Base-by-base conservation (phyloP, 2,888 invertebrate species). In the Drosophila antonietae region DNA sequence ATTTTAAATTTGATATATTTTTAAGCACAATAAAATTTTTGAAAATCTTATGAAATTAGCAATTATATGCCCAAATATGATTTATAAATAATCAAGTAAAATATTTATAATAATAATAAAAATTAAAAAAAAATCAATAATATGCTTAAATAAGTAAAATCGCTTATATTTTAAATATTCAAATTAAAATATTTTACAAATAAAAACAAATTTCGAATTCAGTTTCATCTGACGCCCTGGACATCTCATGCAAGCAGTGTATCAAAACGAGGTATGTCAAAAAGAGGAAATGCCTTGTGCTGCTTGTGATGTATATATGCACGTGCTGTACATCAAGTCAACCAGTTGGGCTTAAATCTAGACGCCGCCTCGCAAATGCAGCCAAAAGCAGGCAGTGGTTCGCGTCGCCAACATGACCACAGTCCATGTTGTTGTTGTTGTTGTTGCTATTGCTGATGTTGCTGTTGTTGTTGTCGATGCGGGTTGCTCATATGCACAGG, bases 271-370 rank as follows among this genome's bases (percentile, higher is more conserved):
- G 43, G 33, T 44, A 33, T 44, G 2, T 20, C 9, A 4, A 23
- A 20, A 3, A 15, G 12, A 10, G 14, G 72, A 69, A 64, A 56
- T 52, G 59, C 63, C 65, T 10, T 69, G 57, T 61, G 59, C 28
- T 70, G 47, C 20, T 70, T 59, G 46, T 57, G 63, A 59, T 77
- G 73, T 76, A 64, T 66, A 28, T 28, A 28, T 28, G 28, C 6
- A 66, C 65, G 46, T 65, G 53, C 64, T 69, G 75, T 73, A 61
- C 66, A 75, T 77, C 80, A 77, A 70, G 71, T 62, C 75, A 63
- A 52, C 75, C 70, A 67, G 76, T 61, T 66, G 46, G 43, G 66
- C 63, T 51, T 56, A 44, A 63, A 20, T 59, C 41, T 44, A 35
- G 39, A 33, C 31, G 15, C 37, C 52, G 57, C 18, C 57, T 52